Conservation (phyloP, 2,888 invertebrate species). For the Taenaris catops region DNA sequence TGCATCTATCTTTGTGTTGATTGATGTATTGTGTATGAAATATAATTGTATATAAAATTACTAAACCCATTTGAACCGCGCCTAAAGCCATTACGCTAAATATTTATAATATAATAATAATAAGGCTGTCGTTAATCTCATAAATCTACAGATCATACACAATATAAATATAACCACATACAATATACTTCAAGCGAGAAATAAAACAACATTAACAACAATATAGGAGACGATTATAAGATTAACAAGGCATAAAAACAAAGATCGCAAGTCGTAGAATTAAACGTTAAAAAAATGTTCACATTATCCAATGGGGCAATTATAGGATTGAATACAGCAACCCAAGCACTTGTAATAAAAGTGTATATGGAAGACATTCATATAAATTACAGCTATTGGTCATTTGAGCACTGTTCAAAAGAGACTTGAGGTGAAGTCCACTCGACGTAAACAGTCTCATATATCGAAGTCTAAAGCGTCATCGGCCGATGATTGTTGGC, state of each 20-base stretch:
- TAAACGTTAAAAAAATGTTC: too few relatives aligned
- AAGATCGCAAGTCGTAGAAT: constrained; percentile 21
- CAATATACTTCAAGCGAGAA: constrained; percentile 38
- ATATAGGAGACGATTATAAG: constrained; percentile 40
- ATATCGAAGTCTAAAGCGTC: constrained; percentile 45
- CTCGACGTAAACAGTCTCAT: constrained; percentile 37
- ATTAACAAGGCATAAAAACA: constrained; percentile 43
- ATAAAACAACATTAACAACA: constrained; percentile 33
- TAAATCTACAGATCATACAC: constrained; percentile 27
- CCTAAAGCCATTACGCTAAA: constrained; percentile 7
- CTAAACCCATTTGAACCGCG: constrained; percentile 21
- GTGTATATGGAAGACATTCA: constrained; percentile 57
- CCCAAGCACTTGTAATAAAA: constrained; percentile 6
- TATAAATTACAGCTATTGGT: constrained; percentile 55
- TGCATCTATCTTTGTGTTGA: too few relatives aligned
- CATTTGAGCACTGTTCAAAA: constrained; percentile 76
- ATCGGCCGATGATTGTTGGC: constrained; percentile 88
- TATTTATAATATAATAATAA: constrained; percentile 4
- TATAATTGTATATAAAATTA: too few relatives aligned
- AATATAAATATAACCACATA: constrained; percentile 16
- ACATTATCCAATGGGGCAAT: too few relatives aligned
- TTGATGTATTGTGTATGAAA: too few relatives aligned
- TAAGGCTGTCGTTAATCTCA: constrained; percentile 37
- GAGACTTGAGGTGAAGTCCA: constrained; percentile 51
- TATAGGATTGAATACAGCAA: constrained; percentile 1